Evolutionary conservation across 2,888 invertebrate genomes (phyloP).

Genomic region (Pseudococcus viburni): DNA sequence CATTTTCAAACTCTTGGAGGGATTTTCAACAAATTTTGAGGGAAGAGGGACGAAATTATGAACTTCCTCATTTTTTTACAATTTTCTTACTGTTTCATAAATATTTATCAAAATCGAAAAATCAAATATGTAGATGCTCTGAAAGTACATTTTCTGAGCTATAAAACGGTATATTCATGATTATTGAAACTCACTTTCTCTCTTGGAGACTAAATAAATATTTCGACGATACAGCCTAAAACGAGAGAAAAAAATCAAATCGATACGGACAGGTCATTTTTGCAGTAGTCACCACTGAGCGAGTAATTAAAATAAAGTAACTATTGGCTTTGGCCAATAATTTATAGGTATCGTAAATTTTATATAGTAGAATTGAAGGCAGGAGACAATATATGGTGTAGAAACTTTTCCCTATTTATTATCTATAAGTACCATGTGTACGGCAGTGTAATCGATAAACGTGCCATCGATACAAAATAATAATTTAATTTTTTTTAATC

Average conservation of each 20-base stretch:
- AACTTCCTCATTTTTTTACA: no score
- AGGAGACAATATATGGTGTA: conserved; percentile 4
- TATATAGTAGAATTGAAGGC: conserved; percentile 20
- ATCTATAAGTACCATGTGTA: conserved; percentile 8
- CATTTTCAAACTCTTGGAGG: no score
- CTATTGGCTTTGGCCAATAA: conserved; percentile 23
- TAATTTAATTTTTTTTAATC: conserved; percentile 58
- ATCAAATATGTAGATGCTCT: no score
- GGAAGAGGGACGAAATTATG: no score
- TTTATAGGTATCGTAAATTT: conserved; percentile 37
- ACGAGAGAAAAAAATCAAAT: background rate
- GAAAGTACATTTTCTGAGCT: no score
- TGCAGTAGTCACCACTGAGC: conserved; percentile 6
- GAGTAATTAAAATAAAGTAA: conserved; percentile 44
- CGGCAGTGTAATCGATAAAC: conserved; percentile 8
- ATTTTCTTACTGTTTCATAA: no score
- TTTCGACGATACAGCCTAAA: background rate
- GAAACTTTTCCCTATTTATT: conserved; percentile 35
- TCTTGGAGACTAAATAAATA: background rate
- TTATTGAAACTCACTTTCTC: no score
- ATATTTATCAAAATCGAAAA: no score
- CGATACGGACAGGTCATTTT: background rate
- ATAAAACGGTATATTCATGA: no score
- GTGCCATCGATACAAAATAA: conserved; percentile 20
- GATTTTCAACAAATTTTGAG: no score